These are phyloP conservation scores for Conger conger DNA, from an alignment of 2,113 vertebrate species.

Conservation along the genomic window DNA sequence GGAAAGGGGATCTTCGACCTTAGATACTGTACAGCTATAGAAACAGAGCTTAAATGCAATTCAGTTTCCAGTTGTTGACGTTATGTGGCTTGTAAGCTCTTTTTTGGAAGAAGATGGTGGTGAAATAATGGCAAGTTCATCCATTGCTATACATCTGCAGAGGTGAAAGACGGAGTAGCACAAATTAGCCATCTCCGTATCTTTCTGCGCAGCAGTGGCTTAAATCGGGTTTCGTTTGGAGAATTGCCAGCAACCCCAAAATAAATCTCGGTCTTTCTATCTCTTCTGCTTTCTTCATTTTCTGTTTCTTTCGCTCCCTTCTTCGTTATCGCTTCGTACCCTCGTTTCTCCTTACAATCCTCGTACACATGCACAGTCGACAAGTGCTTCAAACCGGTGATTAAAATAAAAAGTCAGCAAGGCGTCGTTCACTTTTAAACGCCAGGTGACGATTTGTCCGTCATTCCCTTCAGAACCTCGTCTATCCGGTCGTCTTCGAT, in stretches of 20 bases:
- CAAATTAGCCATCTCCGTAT: slow-evolving; percentile 57
- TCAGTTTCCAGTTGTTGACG: slow-evolving; percentile 60
- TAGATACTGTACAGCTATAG: slow-evolving; percentile 71
- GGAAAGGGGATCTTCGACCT: slow-evolving; percentile 46
- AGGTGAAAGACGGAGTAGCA: slow-evolving; percentile 59
- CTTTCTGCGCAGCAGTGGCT: slow-evolving; percentile 59
- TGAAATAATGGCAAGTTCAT: slow-evolving; percentile 69
- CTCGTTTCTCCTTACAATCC: slow-evolving; percentile 68
- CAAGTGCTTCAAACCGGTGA: slow-evolving; percentile 86
- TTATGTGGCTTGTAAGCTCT: slow-evolving; percentile 64
- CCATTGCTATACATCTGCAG: slow-evolving; percentile 62
- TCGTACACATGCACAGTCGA: slow-evolving; percentile 82
- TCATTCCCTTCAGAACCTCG: slow-evolving; percentile 97
- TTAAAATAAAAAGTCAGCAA: slow-evolving; percentile 80
- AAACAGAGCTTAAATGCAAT: slow-evolving; percentile 62
- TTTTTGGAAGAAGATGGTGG: slow-evolving; percentile 59
- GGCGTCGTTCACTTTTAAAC: slow-evolving; percentile 78
- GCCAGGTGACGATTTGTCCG: slow-evolving; percentile 93
- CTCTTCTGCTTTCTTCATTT: slow-evolving; percentile 31
- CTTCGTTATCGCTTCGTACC: slow-evolving; percentile 64
- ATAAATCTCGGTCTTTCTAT: slow-evolving; percentile 62
- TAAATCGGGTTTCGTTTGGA: slow-evolving; percentile 74
- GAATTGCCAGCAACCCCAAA: slow-evolving; percentile 83
- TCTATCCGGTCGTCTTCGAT: slow-evolving; percentile 99
- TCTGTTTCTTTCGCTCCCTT: slow-evolving; percentile 27